These are phyloP conservation scores for Acanthiza pusilla DNA, from an alignment of 2,797 vertebrate genomes.

Conservation along the genomic window DNA sequence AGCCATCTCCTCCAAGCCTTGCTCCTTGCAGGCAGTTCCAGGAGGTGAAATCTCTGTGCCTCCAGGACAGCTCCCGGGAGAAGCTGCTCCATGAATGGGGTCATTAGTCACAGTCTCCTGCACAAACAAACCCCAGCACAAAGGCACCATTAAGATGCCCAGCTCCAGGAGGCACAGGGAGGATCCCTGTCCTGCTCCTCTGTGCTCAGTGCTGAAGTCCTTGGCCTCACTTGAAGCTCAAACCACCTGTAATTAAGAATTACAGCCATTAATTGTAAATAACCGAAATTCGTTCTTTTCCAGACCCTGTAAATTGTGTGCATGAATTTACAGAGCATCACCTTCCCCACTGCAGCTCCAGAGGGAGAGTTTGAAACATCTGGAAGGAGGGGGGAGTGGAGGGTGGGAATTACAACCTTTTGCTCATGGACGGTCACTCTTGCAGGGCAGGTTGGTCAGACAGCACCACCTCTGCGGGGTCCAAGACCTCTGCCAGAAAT, in stretches of 20 bases:
- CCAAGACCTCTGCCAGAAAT: neutral
- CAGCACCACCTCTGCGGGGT: accelerated
- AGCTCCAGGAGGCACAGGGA: neutral
- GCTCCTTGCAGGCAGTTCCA: neutral
- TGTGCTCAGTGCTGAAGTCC: neutral
- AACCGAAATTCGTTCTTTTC: accelerated
- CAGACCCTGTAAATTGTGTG: accelerated
- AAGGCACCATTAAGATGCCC: neutral
- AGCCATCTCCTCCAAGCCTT: accelerated
- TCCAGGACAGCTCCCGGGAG: neutral
- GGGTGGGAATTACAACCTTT: neutral
- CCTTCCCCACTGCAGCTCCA: neutral
- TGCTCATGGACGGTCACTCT: neutral
- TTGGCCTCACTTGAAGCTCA: neutral
- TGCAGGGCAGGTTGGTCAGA: neutral
- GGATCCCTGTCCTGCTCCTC: neutral
- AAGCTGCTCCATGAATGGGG: neutral
- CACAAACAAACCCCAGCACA: neutral
- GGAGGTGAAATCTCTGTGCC: neutral
- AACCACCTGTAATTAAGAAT: neutral
- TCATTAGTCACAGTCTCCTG: neutral
- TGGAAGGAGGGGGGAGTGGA: neutral
- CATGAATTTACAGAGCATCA: neutral
- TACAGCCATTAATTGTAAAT: accelerated
- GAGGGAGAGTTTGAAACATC: neutral